phyloP scores from a whole-genome alignment of 1,140 invertebrate species.

The Cataglyphis hispanica region DNA sequence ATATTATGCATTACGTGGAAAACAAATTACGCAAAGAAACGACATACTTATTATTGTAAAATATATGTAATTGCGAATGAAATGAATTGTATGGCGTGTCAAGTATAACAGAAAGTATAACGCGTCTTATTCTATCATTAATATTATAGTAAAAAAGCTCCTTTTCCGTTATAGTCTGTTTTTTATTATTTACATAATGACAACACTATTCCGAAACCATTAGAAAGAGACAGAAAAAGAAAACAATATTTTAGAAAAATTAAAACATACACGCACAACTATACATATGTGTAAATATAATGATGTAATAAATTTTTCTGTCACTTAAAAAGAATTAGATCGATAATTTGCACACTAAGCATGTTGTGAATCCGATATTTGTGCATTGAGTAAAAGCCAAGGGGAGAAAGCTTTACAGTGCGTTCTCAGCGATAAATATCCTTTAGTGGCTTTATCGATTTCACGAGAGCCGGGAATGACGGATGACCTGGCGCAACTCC shows the following conservation, averaged over 20 bases:
- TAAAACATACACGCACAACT: not conserved
- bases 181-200: too few relatives aligned
- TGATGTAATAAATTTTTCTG: not conserved
- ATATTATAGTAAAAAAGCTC: not conserved
- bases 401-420: slow-evolving; percentile 26
- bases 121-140: not conserved
- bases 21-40: slow-evolving; percentile 35
- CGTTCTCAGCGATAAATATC: slow-evolving; percentile 47
- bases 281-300: not conserved
- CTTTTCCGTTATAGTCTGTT: not conserved
- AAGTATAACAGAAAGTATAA: not conserved
- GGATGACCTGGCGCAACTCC: slow-evolving; percentile 69
- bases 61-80: slow-evolving; percentile 1
- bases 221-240: not conserved
- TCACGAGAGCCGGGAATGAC: slow-evolving; percentile 69
- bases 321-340: not conserved
- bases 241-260: not conserved
- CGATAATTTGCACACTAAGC: not conserved
- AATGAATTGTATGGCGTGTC: not conserved
- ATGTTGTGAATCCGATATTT: not conserved
- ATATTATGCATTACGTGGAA: not conserved
- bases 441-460: slow-evolving; percentile 74
- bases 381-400: slow-evolving; percentile 2
- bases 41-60: not conserved
- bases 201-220: not conserved